Evolutionary conservation across 2,888 invertebrate genomes (phyloP).

Genomic region (Subacronicta megacephala): DNA sequence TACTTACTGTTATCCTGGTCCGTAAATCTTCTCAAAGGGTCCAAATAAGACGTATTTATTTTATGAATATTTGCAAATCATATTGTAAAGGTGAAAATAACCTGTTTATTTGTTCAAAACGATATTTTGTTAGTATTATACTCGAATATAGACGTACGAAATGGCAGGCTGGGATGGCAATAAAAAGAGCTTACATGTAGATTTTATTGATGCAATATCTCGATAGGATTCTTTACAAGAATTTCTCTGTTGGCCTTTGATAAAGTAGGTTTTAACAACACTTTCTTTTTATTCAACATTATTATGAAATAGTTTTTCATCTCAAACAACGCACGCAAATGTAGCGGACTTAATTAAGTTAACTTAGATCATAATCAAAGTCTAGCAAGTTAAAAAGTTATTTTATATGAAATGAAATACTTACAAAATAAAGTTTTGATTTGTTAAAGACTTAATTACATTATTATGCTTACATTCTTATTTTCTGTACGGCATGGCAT

Average conservation of each 20-base stretch:
- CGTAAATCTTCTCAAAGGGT: constrained; percentile 41
- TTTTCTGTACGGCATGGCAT: too few species aligned
- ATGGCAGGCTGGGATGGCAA: constrained; percentile 48
- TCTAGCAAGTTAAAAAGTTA: constrained; percentile 9
- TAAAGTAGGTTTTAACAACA: constrained; percentile 59
- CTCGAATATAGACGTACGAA: constrained; percentile 43
- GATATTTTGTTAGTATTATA: constrained; percentile 20
- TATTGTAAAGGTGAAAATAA: constrained; percentile 24
- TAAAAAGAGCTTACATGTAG: constrained; percentile 64
- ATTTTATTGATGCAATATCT: constrained; percentile 71
- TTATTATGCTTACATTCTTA: too few species aligned
- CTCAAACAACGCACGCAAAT: background rate
- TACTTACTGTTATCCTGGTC: constrained; percentile 33
- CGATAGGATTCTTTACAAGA: constrained; percentile 62
- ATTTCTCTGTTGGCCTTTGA: constrained; percentile 42
- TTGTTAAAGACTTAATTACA: too few species aligned
- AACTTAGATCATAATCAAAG: constrained; percentile 1
- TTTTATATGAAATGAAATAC: constrained; percentile 11
- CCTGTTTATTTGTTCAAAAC: constrained; percentile 41
- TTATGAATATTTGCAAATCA: constrained; percentile 35
- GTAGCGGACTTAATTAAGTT: constrained; percentile 8
- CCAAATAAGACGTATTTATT: constrained; percentile 30
- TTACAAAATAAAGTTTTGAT: constrained; percentile 7
- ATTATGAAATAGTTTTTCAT: constrained; percentile 37
- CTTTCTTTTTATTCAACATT: constrained; percentile 38